Evolutionary conservation across 2,113 vertebrate species (phyloP).

Genomic region (Todiramphus chloris): DNA sequence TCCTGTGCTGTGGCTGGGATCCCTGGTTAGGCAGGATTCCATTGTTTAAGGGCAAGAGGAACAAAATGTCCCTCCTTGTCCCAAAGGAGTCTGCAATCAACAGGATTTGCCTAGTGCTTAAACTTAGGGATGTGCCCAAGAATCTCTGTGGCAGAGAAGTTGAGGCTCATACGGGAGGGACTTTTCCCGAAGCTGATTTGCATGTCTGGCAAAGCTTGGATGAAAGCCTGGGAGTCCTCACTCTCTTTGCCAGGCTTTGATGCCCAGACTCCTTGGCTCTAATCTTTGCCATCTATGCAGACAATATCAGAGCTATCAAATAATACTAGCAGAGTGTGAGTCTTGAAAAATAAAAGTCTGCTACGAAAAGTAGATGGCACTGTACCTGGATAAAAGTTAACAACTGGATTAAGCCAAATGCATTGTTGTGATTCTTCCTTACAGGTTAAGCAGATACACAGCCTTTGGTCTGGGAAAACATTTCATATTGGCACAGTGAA

Average conservation of each 20-base stretch:
- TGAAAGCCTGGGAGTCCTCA: background rate
- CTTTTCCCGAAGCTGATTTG: conserved; percentile 10
- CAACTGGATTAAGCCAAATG: background rate
- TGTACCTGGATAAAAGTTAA: background rate
- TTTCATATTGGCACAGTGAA: background rate
- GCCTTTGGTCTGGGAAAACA: background rate
- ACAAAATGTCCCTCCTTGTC: conserved; percentile 19
- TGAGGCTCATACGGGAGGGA: background rate
- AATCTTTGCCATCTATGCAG: background rate
- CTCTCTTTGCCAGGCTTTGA: conserved; percentile 19
- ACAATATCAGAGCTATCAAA: background rate
- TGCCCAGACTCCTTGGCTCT: background rate
- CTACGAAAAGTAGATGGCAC: background rate
- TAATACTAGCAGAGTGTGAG: background rate
- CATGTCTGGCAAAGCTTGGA: conserved; percentile 18
- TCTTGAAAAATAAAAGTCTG: background rate
- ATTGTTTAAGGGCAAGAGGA: background rate
- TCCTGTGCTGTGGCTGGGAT: background rate
- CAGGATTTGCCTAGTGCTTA: conserved; percentile 15
- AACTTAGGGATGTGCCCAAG: background rate
- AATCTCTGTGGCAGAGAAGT: background rate
- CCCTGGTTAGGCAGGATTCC: conserved; percentile 28
- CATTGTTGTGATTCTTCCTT: background rate
- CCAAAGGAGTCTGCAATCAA: background rate
- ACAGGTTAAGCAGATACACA: background rate